A percentile compares a stretch with the other conserved stretches of the same genome.
phyloP scores from a whole-genome alignment of 2,113 vertebrate genomes.

The Dipodomys merriami region DNA sequence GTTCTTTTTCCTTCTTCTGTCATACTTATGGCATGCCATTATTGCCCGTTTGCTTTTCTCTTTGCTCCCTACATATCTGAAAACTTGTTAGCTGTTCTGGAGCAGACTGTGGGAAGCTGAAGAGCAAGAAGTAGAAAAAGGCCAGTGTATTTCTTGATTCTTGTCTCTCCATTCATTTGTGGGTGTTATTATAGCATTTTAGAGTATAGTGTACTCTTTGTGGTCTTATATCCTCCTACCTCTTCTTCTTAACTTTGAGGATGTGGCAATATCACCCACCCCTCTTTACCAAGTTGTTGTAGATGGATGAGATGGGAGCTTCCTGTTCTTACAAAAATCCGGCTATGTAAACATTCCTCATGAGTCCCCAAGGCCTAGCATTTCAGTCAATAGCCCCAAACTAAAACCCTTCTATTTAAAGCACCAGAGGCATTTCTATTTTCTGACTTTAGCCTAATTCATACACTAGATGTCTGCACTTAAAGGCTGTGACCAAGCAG shows the following conservation, averaged over 20 bases:
- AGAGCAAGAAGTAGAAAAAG: neutral
- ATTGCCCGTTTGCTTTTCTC: neutral
- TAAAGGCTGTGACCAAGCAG: neutral
- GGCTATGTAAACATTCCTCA: neutral
- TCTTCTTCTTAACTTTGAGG: neutral
- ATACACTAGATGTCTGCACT: neutral
- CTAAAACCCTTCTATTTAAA: neutral
- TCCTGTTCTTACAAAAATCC: neutral
- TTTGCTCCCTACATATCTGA: neutral
- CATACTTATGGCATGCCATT: neutral
- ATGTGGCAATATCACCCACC: neutral
- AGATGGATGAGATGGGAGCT: neutral
- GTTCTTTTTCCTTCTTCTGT: neutral
- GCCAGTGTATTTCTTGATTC: neutral
- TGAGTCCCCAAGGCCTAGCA: neutral
- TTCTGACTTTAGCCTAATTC: neutral
- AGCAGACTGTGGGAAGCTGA: neutral
- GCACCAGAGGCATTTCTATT: neutral
- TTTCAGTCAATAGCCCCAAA: neutral
- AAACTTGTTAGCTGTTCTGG: neutral
- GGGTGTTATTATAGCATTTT: neutral
- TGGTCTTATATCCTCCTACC: neutral
- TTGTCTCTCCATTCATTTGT: rapidly evolving
- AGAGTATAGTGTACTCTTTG: neutral
- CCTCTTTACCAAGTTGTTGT: neutral